Evolutionary conservation across 2,113 vertebrate species (phyloP), one percentile per base, ranked within the genome.

Genomic region (Penelope pileata): DNA sequence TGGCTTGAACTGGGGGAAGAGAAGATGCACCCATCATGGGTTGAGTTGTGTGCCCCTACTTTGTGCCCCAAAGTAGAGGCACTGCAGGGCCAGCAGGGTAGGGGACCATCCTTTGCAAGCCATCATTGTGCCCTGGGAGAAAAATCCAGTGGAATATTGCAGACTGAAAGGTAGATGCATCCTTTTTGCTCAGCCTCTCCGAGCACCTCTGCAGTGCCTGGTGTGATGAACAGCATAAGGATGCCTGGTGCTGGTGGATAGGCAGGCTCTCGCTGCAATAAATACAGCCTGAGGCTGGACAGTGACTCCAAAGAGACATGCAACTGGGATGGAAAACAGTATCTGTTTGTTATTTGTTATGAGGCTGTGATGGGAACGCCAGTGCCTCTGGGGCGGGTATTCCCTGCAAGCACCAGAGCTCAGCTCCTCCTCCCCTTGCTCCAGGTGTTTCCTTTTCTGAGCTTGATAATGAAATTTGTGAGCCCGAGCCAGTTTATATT

Each of bases 371-470:
- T 84, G 85, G 91, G 91, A 95, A 83, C 14, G 0, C 16, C 7
- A 2, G 18, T 74, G 70, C 60, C 88, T 86, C 70, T 79, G 83
- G 92, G 90, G 68, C 0, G 24, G 79, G 89, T 77, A 60, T 74
- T 93, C 81, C 94, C 88, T 85, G 75, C 26, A 3, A 63, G 50
- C 54, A 59, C 43, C 85, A 76, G 86, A 53, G 84, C 70, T 86
- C 91, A 75, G 45, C 58, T 86, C 68, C 95, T 78, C 96, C 96
- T 90, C 88, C 81, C 64, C 64, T 86, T 0, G 0, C 77, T 96
- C 95, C 96, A 97, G 96, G 96, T 97, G 97, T 94, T 97, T 97
- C 97, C 96, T 96, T 74, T 85, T 47, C 70, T 63, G 85, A 62
- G 77, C 89, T 94, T 2, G 51, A 96, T 96, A 95, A 96, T 91